These are phyloP conservation scores for Protaetia brevitarsis DNA, from an alignment of 1,140 invertebrate genomes.

Conservation along the genomic window DNA sequence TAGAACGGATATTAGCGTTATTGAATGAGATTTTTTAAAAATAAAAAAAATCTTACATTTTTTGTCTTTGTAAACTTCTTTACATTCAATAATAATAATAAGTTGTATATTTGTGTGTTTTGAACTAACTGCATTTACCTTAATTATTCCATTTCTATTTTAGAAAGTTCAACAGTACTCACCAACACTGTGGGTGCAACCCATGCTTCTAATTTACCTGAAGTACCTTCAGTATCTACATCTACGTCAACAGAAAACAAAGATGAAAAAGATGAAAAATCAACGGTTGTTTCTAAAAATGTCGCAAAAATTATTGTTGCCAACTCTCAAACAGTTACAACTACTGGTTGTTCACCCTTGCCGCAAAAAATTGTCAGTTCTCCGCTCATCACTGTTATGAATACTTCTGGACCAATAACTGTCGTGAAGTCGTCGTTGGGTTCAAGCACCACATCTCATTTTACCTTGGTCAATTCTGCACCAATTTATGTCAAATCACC, in stretches of 20 bases:
- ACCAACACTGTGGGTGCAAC: slow-evolving; percentile 23
- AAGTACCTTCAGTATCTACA: slow-evolving; percentile 10
- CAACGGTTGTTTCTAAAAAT: slow-evolving; percentile 4
- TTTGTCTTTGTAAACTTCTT: no score
- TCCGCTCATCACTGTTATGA: slow-evolving; percentile 45
- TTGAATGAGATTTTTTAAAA: no score
- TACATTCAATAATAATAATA: no score
- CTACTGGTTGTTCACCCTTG: slow-evolving; percentile 28
- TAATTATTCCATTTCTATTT: slow-evolving; percentile 19
- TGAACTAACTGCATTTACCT: background rate
- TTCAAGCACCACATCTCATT: slow-evolving; percentile 40
- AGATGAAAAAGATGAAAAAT: slow-evolving; percentile 28
- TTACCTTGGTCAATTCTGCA: slow-evolving; percentile 41
- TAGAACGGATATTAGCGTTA: background rate
- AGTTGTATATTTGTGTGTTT: no score
- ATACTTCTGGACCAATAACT: slow-evolving; percentile 44
- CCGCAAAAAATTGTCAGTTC: slow-evolving; percentile 40
- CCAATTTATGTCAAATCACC: slow-evolving; percentile 38
- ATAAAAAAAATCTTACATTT: no score
- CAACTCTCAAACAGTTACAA: slow-evolving; percentile 26
- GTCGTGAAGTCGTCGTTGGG: slow-evolving; percentile 43
- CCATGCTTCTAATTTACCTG: background rate
- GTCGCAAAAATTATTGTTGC: slow-evolving; percentile 40
- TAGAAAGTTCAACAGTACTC: slow-evolving; percentile 36
- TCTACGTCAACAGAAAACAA: slow-evolving; percentile 3